Conservation (phyloP, 2,888 invertebrate species). For the Adela reaumurella region DNA sequence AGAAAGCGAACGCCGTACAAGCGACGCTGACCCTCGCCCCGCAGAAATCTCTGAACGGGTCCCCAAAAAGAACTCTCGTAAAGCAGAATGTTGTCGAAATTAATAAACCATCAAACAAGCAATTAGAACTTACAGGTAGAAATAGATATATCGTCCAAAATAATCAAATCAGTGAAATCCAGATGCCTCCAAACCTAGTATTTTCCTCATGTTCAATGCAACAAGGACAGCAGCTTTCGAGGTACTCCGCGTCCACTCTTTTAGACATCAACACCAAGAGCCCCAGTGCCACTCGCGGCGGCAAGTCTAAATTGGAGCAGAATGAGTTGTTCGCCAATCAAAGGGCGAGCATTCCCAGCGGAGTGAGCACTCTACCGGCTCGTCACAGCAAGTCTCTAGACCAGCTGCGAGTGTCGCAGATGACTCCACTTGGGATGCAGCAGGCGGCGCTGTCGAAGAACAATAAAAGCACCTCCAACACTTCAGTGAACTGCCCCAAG, state of each 20-base stretch:
- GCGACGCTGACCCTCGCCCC: conserved; percentile 64
- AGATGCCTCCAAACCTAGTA: conserved; percentile 39
- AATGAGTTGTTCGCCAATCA: conserved; percentile 29
- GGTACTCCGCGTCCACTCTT: conserved; percentile 59
- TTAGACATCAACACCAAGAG: conserved; percentile 42
- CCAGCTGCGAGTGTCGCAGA: conserved; percentile 62
- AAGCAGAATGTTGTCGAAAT: conserved; percentile 44
- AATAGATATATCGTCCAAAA: conserved; percentile 52
- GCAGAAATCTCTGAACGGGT: conserved; percentile 42
- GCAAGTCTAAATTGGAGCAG: conserved; percentile 28
- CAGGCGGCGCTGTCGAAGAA: conserved; percentile 28
- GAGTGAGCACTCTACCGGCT: conserved; percentile 59
- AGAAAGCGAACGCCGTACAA: conserved; percentile 58
- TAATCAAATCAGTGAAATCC: conserved; percentile 51
- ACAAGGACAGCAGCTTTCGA: conserved; percentile 48
- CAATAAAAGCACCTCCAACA: conserved; percentile 35
- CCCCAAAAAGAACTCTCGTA: conserved; percentile 42
- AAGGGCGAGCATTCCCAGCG: conserved; percentile 42
- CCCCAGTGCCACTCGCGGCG: conserved; percentile 22
- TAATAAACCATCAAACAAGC: conserved; percentile 38
- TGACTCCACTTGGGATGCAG: conserved; percentile 28
- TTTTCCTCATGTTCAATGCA: conserved; percentile 42
- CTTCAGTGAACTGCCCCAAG: conserved; percentile 44
- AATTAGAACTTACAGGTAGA: conserved; percentile 44
- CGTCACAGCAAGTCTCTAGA: conserved; percentile 81